phyloP scores from a whole-genome alignment of 2,888 invertebrate species.

The Drosophila formosana region DNA sequence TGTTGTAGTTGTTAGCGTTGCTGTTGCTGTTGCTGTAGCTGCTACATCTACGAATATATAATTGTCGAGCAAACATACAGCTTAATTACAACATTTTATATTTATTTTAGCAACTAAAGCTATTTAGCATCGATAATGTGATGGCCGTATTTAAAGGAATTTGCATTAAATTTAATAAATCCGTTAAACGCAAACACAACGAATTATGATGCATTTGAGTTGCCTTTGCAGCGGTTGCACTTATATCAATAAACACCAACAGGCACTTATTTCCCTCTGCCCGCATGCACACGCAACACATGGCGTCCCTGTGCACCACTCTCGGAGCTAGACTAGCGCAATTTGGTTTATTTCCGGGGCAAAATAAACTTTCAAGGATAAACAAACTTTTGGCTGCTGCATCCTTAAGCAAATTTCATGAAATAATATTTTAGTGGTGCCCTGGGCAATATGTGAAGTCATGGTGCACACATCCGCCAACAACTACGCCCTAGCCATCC shows the following conservation, averaged over 20 bases:
- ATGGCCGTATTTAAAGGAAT: constrained; percentile 31
- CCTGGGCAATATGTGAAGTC: constrained; percentile 75
- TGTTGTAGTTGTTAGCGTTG: constrained; percentile 16
- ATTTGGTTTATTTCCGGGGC: constrained; percentile 80
- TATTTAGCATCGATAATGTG: constrained; percentile 13
- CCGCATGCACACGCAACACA: constrained; percentile 38
- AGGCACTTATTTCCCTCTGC: constrained; percentile 20
- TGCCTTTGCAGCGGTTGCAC: constrained; percentile 26
- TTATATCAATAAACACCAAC: constrained; percentile 47
- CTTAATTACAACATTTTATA: constrained; percentile 70
- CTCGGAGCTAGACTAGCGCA: constrained; percentile 55
- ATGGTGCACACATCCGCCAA: constrained; percentile 62
- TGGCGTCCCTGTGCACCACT: constrained; percentile 31
- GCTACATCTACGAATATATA: constrained; percentile 66
- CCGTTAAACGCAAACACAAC: constrained; percentile 24
- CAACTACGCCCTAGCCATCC: constrained; percentile 14
- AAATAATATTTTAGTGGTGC: constrained; percentile 80
- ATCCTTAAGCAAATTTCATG: constrained; percentile 79
- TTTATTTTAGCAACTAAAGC: constrained; percentile 64
- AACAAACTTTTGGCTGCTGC: constrained; percentile 74
- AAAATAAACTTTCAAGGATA: constrained; percentile 81
- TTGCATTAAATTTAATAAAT: constrained; percentile 24
- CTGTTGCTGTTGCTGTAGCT: constrained; percentile 30
- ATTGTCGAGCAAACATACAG: constrained; percentile 75
- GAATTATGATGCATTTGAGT: constrained; percentile 47